phyloP scores from a whole-genome alignment of 64 coral and sea anemone genomes.

The Stichodactyla helianthus region DNA sequence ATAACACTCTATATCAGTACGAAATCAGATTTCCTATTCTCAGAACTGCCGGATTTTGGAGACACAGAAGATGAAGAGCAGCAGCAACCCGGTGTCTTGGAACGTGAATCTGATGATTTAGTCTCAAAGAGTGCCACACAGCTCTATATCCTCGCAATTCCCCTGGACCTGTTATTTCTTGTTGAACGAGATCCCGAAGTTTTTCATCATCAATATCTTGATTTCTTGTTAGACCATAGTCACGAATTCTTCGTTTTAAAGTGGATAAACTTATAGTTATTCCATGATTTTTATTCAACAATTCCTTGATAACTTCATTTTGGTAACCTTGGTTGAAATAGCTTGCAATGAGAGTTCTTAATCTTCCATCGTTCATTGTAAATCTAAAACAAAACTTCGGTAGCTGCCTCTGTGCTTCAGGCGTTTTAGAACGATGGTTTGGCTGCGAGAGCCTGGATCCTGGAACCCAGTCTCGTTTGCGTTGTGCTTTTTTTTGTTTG shows the following conservation, averaged over 20 bases:
- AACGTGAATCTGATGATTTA: constrained; percentile 46
- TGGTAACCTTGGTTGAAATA: constrained; percentile 39
- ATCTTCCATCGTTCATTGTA: no score
- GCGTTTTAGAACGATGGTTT: no score
- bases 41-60: no score
- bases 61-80: no score
- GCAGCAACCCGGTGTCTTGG: background rate
- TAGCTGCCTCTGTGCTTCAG: no score
- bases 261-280: constrained; percentile 37
- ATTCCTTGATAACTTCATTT: constrained; percentile 26
- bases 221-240: constrained; percentile 7
- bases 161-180: constrained; percentile 32
- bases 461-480: background rate
- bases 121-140: constrained; percentile 46
- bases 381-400: no score
- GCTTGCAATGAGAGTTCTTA: background rate
- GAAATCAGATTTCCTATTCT: no score
- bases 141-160: constrained; percentile 41
- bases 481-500: constrained; percentile 3
- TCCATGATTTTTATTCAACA: constrained; percentile 24
- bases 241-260: constrained; percentile 26
- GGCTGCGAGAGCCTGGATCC: no score
- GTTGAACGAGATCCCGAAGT: background rate
- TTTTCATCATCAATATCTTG: background rate
- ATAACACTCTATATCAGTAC: no score